A percentile compares a stretch with the other conserved stretches of the same genome.
Conservation (phyloP, 2,113 vertebrate species). For the Leptobrachium ailaonicum region DNA sequence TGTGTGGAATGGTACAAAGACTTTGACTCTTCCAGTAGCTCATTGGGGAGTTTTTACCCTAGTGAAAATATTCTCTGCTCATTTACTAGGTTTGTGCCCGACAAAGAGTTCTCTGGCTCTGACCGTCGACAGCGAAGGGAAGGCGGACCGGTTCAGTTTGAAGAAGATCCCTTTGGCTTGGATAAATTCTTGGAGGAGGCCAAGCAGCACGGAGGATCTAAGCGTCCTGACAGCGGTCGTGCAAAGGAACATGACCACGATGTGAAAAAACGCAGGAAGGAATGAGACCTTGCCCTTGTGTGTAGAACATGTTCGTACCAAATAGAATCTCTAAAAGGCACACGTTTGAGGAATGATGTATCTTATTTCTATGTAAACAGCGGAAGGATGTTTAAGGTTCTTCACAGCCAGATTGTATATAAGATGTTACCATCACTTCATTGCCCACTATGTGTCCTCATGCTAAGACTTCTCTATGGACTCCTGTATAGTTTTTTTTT, state of each 20-base stretch:
- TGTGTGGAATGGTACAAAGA: no score
- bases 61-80: slow-evolving; percentile 2
- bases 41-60: no score
- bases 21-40: no score
- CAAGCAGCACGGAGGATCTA: slow-evolving; percentile 95
- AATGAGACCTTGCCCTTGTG: slow-evolving; percentile 64
- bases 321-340: not conserved
- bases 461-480: no score
- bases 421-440: not conserved
- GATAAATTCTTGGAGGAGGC: slow-evolving; percentile 99
- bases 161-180: slow-evolving; percentile 97
- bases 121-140: slow-evolving; percentile 86
- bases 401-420: not conserved
- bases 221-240: slow-evolving; percentile 87
- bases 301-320: not conserved
- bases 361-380: not conserved
- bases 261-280: slow-evolving; percentile 94
- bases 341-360: not conserved
- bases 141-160: slow-evolving; percentile 90
- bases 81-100: slow-evolving; percentile 84
- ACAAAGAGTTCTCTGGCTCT: slow-evolving; percentile 89
- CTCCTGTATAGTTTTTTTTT: no score
- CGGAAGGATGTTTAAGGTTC: not conserved
- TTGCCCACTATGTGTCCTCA: no score
- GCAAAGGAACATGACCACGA: slow-evolving; percentile 96